Base-by-base conservation (phyloP, 2,888 invertebrate species). In the Chaitophorus viminalis region DNA sequence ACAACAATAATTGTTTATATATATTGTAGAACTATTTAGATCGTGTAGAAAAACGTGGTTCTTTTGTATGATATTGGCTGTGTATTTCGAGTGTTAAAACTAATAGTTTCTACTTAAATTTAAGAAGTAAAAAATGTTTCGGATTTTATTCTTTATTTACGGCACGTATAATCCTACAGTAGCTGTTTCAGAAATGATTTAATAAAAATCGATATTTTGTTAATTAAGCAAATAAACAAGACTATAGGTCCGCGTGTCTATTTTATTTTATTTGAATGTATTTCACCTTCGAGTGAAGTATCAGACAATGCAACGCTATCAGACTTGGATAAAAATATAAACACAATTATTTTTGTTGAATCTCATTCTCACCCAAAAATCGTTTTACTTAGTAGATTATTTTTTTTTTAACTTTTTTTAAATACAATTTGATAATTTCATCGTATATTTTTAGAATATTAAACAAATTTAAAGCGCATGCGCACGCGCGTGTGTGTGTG, bases 191-290 rank as follows among this genome's bases (percentile, higher is more conserved):
- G 60, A 21, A 60, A 60, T 29, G 29, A 76, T 76, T 39, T 29
- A 18, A 76, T n/a, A 78, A 33, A 33, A 78, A 78, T 78, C 78
- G 31, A 78, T 78, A 78, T 54, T 54, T 78, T 54, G 5, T 78
- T 78, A 78, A 78, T 78, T 78, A 54, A 54, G 54, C 54, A 78
- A 78, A 78, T 25, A 54, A 54, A 78, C 33, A 11, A 14, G 25
- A 60, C 54, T 54, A 33, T 54, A 21, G 33, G 31, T 78, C 21
- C 21, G 21, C 6, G 33, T 52, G 25, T 33, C 54, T 78, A 31
- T 54, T 21, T 52, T 77, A 52, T 46, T 52, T 77, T 54, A 78
- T 78, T 78, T n/a, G 25, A 60, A 78, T 54, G 54, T 54, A 78
- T 33, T 54, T 25, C 33, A 36, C 79, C 46, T 65, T 79, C 33